Base-by-base conservation (phyloP, 2,797 vertebrate species). In the Champsocephalus gunnari region DNA sequence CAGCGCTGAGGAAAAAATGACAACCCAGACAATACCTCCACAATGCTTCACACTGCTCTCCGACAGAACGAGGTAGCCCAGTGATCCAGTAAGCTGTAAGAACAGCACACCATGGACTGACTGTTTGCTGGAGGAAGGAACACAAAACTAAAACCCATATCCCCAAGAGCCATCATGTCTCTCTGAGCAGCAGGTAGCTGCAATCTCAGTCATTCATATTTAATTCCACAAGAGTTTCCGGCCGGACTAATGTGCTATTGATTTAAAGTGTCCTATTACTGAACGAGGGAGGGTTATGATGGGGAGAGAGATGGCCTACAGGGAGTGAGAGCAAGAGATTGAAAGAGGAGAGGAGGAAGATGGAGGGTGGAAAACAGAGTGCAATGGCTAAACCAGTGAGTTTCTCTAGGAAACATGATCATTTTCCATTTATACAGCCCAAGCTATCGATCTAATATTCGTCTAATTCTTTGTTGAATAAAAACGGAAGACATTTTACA, bases 191-290 rank as follows among this genome's bases (percentile, higher is more conserved):
- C 93, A 95, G 94, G 93, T 94, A 95, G 93, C 93, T 87, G 91
- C 92, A 94, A 95, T 95, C 93, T 94, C 92, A 92, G 94, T 94
- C 94, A 95, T 95, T 95, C 93, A 95, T 95, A 94, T 95, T 95
- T 95, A 95, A 96, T 95, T 94, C 90, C 83, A 81, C 85, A 88
- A 88, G 92, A 94, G 93, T 93, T 94, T 95, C 94, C 93, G 92
- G 94, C 88, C 93, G 95, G 94, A 93, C 93, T 95, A 95, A 95
- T 95, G 95, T 84, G 93, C 90, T 95, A 96, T 95, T 95, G 95
- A 96, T 95, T 95, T 93, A 86, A 90, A 88, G 91, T 94, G 93
- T 95, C 94, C 84, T 87, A 89, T 95, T 95, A 94, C 94, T 92
- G 92, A 80, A 87, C 64, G 16, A 73, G 88, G 87, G 86, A 76